Percentiles rank a stretch among this genome's conserved stretches.
phyloP scores from a whole-genome alignment of 2,888 invertebrate species.

The Calliphora vomitoria region DNA sequence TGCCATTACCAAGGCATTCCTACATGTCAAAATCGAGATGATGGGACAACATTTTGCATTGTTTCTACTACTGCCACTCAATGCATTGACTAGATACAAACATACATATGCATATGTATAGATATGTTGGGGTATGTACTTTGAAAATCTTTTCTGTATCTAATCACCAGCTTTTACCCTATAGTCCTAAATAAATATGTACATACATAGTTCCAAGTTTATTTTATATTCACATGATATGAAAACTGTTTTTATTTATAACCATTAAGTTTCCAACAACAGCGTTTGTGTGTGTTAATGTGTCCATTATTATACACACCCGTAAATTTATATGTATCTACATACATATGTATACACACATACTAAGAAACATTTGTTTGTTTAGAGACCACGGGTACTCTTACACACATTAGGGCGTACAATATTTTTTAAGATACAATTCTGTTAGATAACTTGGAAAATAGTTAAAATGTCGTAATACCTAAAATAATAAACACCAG shows the following conservation, averaged over 20 bases:
- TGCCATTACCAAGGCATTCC: no score
- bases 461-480: no score
- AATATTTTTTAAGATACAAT: background rate
- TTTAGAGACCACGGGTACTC: background rate
- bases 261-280: conserved; percentile 12
- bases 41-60: no score
- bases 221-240: conserved; percentile 19
- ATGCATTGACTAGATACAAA: no score
- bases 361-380: conserved; percentile 8
- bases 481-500: no score
- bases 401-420: background rate
- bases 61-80: no score
- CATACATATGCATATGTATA: background rate
- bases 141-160: background rate
- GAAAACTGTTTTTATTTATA: conserved; percentile 17
- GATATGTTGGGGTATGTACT: background rate
- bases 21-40: no score
- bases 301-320: conserved; percentile 4
- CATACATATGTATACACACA: background rate
- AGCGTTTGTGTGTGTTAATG: background rate
- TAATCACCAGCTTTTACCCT: background rate
- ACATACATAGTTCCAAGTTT: background rate
- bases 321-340: background rate
- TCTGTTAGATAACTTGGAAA: no score
- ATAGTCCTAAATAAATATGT: conserved; percentile 1